A percentile compares a stretch with the other conserved stretches of the same genome.
Conservation (phyloP, 2,113 vertebrate species). For the Oriolus oriolus region DNA sequence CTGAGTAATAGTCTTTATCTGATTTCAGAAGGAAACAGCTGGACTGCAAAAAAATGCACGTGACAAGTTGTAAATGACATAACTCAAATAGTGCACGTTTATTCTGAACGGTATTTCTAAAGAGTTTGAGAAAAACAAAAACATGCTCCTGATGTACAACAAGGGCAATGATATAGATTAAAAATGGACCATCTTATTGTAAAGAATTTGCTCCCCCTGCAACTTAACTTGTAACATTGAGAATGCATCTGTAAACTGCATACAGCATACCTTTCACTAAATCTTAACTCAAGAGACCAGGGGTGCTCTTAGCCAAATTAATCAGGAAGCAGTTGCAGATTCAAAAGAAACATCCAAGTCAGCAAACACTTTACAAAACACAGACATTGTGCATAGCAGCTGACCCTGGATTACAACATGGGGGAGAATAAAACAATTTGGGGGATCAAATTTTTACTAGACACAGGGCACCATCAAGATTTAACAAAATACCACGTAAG, state of each 20-base stretch:
- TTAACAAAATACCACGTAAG: slow-evolving; percentile 63
- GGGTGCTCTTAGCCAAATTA: slow-evolving; percentile 23
- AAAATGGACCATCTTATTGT: slow-evolving; percentile 37
- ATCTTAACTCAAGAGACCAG: slow-evolving; percentile 29
- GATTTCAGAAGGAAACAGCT: background rate
- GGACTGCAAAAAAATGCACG: background rate
- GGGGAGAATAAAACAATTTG: background rate
- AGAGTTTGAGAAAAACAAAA: slow-evolving; percentile 56
- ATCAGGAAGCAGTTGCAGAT: slow-evolving; percentile 50
- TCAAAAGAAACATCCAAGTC: slow-evolving; percentile 54
- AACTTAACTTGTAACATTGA: slow-evolving; percentile 21
- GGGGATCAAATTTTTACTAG: slow-evolving; percentile 34
- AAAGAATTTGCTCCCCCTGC: slow-evolving; percentile 47
- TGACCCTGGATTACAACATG: slow-evolving; percentile 38
- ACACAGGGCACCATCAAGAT: slow-evolving; percentile 68
- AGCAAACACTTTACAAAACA: slow-evolving; percentile 44
- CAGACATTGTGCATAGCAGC: slow-evolving; percentile 45
- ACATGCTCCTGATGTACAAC: slow-evolving; percentile 61
- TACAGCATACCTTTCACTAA: slow-evolving; percentile 12
- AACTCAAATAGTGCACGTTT: slow-evolving; percentile 65
- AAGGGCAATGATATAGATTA: slow-evolving; percentile 31
- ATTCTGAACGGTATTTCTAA: slow-evolving; percentile 60
- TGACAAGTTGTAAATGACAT: background rate
- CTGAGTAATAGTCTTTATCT: background rate
- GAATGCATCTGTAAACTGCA: slow-evolving; percentile 4